phyloP scores from a whole-genome alignment of 2,888 invertebrate species.

The Rhyacophila evoluta region DNA sequence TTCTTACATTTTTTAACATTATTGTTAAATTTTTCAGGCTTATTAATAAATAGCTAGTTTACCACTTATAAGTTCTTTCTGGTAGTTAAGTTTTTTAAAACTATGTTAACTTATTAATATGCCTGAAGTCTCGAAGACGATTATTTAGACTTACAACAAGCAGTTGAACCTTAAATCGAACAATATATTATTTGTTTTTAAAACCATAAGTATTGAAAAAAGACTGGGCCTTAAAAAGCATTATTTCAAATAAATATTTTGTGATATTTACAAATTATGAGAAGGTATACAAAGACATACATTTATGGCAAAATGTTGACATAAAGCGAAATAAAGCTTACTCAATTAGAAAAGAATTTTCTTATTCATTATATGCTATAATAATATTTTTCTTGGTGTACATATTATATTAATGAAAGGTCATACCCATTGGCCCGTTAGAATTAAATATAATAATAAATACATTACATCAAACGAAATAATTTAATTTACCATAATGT shows the following conservation, averaged over 20 bases:
- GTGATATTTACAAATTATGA: conserved; percentile 2
- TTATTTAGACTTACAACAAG: conserved; percentile 12
- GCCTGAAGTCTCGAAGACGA: background rate
- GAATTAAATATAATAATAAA: background rate
- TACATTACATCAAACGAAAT: too few species aligned
- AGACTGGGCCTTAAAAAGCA: background rate
- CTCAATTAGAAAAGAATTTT: background rate
- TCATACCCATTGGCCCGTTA: conserved; percentile 8
- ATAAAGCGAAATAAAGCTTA: conserved; percentile 8
- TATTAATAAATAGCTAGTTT: background rate
- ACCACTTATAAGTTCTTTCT: too few species aligned
- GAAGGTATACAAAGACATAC: background rate
- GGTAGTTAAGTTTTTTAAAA: too few species aligned
- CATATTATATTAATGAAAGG: conserved; percentile 15
- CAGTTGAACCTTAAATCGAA: conserved; percentile 9
- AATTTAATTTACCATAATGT: too few species aligned
- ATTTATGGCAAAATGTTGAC: conserved; percentile 2
- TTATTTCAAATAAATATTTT: background rate
- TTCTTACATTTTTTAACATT: conserved; percentile 12
- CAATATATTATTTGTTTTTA: background rate
- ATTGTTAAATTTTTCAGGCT: background rate
- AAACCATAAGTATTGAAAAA: background rate
- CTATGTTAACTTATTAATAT: background rate
- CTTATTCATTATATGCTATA: background rate
- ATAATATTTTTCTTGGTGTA: background rate